These are phyloP conservation scores for Acrossocheilus wenchowensis DNA, from an alignment of 2,797 vertebrate species.

Conservation along the genomic window DNA sequence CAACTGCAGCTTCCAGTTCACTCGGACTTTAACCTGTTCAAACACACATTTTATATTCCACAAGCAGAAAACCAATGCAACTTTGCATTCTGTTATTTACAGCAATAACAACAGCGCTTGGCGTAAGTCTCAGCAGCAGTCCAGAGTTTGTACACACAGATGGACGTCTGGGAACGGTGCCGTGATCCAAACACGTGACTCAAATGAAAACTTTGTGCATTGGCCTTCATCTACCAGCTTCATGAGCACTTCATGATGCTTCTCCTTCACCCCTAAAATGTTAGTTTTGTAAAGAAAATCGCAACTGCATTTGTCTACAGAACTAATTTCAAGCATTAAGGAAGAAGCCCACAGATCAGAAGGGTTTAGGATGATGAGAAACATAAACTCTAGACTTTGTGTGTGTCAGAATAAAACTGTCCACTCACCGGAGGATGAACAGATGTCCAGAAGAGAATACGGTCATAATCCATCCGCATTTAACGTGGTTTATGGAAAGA, in stretches of 20 bases:
- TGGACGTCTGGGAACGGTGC: background rate
- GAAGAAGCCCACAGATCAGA: background rate
- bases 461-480: slow-evolving; percentile 39
- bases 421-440: slow-evolving; percentile 30
- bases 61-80: background rate
- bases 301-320: background rate
- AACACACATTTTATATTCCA: background rate
- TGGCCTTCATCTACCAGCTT: background rate
- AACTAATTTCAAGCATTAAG: background rate
- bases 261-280: background rate
- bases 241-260: background rate
- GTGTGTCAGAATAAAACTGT: background rate
- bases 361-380: background rate
- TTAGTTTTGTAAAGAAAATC: background rate
- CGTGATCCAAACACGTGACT: background rate
- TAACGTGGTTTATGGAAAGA: slow-evolving; percentile 11
- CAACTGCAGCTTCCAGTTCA: background rate
- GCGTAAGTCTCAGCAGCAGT: too few relatives aligned
- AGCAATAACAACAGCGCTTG: background rate
- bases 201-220: background rate
- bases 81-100: background rate
- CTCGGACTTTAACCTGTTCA: background rate
- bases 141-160: background rate
- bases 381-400: background rate
- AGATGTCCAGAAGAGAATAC: background rate